Evolutionary conservation across 1,140 invertebrate genomes (phyloP).

Genomic region (Periplaneta americana): DNA sequence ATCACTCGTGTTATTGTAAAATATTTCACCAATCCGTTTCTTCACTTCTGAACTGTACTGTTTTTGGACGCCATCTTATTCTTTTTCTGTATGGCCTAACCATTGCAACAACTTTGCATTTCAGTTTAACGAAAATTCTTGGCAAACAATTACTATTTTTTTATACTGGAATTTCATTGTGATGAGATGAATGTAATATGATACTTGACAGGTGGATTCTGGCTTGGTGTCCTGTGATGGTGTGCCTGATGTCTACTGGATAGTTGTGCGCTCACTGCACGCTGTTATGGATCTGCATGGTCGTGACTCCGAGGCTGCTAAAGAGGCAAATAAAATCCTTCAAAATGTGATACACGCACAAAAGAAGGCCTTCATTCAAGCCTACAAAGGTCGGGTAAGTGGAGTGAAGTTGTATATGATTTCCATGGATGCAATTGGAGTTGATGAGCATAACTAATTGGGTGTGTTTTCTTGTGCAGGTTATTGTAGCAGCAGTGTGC

Average conservation of each 20-base stretch:
- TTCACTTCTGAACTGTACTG: too few relatives aligned
- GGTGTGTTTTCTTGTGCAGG: conserved; percentile 30
- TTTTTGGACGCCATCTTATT: too few relatives aligned
- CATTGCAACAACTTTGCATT: too few relatives aligned
- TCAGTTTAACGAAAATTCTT: too few relatives aligned
- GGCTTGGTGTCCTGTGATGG: conserved; percentile 35
- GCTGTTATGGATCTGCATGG: conserved; percentile 59
- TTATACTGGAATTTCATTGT: not conserved
- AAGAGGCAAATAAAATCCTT: conserved; percentile 60
- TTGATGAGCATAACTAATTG: too few relatives aligned
- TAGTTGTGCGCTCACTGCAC: conserved; percentile 53
- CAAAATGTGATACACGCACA: conserved; percentile 49
- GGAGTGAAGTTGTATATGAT: too few relatives aligned
- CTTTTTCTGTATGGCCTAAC: too few relatives aligned
- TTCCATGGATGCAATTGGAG: too few relatives aligned
- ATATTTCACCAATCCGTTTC: too few relatives aligned
- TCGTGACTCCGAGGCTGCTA: conserved; percentile 53
- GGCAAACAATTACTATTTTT: not conserved
- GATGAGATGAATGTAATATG: too few relatives aligned
- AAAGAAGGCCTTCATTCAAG: conserved; percentile 52
- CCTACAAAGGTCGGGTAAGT: conserved; percentile 57
- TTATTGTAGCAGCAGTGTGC: conserved; percentile 49
- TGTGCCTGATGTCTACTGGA: conserved; percentile 59
- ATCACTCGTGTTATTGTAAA: too few relatives aligned
- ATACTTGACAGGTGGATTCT: not conserved